Evolutionary conservation across 2,888 invertebrate species (phyloP), one percentile per base, ranked within the genome.

Genomic region (Metallyticus violacea): DNA sequence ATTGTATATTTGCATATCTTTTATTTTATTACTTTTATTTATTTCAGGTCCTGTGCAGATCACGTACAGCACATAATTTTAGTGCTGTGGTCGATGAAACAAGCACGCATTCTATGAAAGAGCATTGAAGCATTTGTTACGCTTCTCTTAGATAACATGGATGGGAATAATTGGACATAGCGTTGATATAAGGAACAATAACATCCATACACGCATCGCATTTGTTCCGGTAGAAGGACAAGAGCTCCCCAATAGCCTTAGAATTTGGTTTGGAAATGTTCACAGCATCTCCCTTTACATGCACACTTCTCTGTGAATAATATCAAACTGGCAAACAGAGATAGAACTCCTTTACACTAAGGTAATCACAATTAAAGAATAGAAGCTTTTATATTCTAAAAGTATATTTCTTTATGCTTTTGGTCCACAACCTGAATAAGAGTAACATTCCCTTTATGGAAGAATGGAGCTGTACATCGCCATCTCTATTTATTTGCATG

Each of bases 231-330:
- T 22, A 62, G 40, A 40, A 40, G 40, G 40, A 62, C 40, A 62
- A 62, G 40, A 15, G 40, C 40, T 82, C 76, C 76, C 62, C 15
- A 22, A 26, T 9, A 27, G 76, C 76, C 22, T 15, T 9, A 26
- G 26, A 15, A 83, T 83, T 83, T 83, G 83, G 77, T 26, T 83
- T 83, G 83, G 83, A 83, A 83, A 83, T 83, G 28, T 77, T 77
- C 28, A 7, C 77, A 62, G 9, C 9, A 9, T 62, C 40, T 62
- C 15, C 40, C n/a, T n/a, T n/a, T n/a, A n/a, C n/a, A n/a, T n/a
- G n/a, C n/a, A n/a, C n/a, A n/a, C n/a, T n/a, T n/a, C n/a, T n/a
- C n/a, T n/a, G n/a, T n/a, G n/a, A n/a, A n/a, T n/a, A n/a, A n/a
- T n/a, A n/a, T n/a, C n/a, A n/a, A n/a, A n/a, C n/a, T n/a, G n/a